A percentile compares a stretch with the other conserved stretches of the same genome.
These are phyloP conservation scores for Zingel zingel DNA, from an alignment of 2,113 vertebrate species.

Conservation along the genomic window DNA sequence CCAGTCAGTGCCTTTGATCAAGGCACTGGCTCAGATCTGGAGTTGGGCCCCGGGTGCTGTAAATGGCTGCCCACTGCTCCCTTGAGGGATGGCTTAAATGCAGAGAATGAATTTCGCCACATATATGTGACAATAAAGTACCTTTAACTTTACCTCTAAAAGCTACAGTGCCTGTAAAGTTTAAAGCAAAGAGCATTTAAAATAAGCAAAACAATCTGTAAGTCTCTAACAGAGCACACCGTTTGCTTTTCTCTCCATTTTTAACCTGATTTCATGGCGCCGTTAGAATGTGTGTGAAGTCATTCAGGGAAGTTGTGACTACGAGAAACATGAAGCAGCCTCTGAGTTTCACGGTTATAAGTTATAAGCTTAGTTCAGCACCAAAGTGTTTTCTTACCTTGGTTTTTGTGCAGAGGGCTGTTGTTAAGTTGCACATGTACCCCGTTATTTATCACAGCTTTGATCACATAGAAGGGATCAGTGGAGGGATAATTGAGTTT, in stretches of 20 bases:
- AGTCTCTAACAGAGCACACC: neutral
- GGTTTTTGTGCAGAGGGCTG: neutral
- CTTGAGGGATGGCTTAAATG: too few species aligned
- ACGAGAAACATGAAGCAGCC: constrained; percentile 22
- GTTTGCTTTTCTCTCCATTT: neutral
- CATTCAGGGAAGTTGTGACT: constrained; percentile 29
- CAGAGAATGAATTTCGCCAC: too few species aligned
- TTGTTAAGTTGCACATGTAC: neutral
- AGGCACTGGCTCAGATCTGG: too few species aligned
- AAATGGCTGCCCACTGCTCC: too few species aligned
- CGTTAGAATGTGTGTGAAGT: constrained; percentile 13
- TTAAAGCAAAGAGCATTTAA: neutral
- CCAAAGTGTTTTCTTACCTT: neutral
- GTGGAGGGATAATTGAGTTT: constrained; percentile 22
- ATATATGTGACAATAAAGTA: too few species aligned
- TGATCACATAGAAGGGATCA: constrained; percentile 59
- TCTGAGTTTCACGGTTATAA: constrained; percentile 19
- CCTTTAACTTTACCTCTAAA: neutral
- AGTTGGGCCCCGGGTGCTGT: too few species aligned
- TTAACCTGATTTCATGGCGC: constrained; percentile 42
- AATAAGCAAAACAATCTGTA: neutral
- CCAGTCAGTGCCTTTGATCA: too few species aligned
- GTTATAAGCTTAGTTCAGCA: constrained; percentile 1
- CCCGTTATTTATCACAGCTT: neutral
- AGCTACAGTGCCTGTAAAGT: neutral